A percentile compares a stretch with the other conserved stretches of the same genome.
Conservation (phyloP, 1,140 invertebrate species). For the Phthorimaea operculella region DNA sequence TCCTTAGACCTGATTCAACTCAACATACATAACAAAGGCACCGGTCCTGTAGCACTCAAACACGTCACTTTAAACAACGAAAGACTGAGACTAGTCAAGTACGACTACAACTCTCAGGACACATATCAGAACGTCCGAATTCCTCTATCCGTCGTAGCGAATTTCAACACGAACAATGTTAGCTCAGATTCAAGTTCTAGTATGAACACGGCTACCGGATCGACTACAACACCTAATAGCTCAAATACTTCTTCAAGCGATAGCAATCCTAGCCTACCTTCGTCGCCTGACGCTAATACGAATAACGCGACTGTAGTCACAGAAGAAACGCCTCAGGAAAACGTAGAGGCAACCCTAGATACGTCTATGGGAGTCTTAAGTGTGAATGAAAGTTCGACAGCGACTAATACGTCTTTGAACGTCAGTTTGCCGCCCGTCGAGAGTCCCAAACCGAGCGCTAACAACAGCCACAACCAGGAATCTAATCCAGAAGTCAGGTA, state of each 20-base stretch:
- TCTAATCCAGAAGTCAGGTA: background rate
- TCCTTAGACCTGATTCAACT: constrained; percentile 49
- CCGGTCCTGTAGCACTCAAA: constrained; percentile 35
- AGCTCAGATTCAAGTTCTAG: constrained; percentile 61
- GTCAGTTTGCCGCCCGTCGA: constrained; percentile 51
- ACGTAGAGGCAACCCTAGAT: constrained; percentile 34
- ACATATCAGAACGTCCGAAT: constrained; percentile 52
- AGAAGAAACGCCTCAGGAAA: constrained; percentile 29
- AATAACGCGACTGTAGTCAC: constrained; percentile 37
- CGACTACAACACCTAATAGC: constrained; percentile 54
- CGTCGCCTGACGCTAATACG: constrained; percentile 54
- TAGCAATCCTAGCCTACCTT: constrained; percentile 54
- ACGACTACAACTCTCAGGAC: constrained; percentile 40
- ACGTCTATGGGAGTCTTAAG: constrained; percentile 46
- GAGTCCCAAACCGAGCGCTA: constrained; percentile 43
- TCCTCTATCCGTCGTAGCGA: constrained; percentile 34
- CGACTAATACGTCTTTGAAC: constrained; percentile 57
- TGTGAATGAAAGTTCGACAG: constrained; percentile 55
- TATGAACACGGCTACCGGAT: constrained; percentile 55
- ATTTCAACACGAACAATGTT: constrained; percentile 40
- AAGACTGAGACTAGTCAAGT: constrained; percentile 35
- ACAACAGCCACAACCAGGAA: constrained; percentile 27
- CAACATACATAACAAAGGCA: constrained; percentile 31
- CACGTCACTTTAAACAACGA: constrained; percentile 40
- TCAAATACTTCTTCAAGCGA: constrained; percentile 56